Percentiles rank a stretch among this genome's conserved stretches.
These are phyloP conservation scores for Tichodroma muraria DNA, from an alignment of 2,113 vertebrate species.

Conservation along the genomic window DNA sequence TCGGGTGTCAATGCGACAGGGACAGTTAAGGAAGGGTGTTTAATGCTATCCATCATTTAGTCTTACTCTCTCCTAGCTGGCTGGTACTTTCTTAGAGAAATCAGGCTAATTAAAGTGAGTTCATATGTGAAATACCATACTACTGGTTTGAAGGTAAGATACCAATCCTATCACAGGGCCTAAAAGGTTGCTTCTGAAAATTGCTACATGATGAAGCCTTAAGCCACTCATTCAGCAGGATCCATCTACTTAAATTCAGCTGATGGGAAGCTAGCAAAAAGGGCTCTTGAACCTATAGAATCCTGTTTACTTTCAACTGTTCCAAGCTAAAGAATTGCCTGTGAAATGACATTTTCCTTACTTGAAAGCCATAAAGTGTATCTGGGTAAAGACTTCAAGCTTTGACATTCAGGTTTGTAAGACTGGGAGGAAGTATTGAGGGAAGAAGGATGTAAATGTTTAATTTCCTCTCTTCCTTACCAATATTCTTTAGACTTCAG, in stretches of 20 bases:
- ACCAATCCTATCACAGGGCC: background rate
- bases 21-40: background rate
- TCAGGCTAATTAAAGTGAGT: background rate
- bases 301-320: background rate
- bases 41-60: background rate
- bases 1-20: rapidly evolving
- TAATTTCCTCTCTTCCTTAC: background rate
- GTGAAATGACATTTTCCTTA: background rate
- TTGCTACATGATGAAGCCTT: background rate
- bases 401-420: background rate
- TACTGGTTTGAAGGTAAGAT: background rate
- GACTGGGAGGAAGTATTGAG: background rate
- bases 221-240: background rate
- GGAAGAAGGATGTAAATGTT: constrained; percentile 3
- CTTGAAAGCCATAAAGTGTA: background rate
- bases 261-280: background rate
- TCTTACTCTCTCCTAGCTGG: background rate
- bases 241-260: background rate
- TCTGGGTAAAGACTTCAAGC: background rate
- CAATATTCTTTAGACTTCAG: background rate
- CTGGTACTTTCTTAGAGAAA: background rate
- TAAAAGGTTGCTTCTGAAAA: background rate
- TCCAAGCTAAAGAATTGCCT: background rate
- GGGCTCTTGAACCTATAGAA: background rate
- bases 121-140: background rate